phyloP scores from a whole-genome alignment of 2,113 vertebrate genomes.

The Cavia porcellus region DNA sequence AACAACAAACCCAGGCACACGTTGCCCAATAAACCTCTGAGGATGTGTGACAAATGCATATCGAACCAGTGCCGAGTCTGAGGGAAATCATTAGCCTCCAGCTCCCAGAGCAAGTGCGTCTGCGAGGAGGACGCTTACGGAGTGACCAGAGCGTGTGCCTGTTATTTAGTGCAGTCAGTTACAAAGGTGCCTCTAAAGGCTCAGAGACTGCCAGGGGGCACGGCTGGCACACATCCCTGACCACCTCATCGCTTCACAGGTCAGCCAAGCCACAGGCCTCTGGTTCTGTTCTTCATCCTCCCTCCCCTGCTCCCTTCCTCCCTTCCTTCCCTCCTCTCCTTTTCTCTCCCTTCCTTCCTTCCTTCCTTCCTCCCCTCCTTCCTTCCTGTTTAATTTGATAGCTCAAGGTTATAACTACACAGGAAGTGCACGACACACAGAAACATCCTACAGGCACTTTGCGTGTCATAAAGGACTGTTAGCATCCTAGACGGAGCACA shows the following conservation, averaged over 20 bases:
- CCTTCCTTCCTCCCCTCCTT: not conserved
- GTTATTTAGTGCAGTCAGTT: not conserved
- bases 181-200: not conserved
- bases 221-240: no score
- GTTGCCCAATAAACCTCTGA: conserved; percentile 25
- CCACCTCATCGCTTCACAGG: not conserved
- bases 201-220: not conserved
- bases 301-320: not conserved
- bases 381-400: not conserved
- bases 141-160: not conserved
- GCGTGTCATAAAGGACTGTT: not conserved
- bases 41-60: conserved; percentile 26
- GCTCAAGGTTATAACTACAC: not conserved
- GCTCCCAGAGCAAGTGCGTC: not conserved
- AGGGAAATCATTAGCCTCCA: conserved; percentile 38
- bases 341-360: not conserved
- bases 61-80: not conserved
- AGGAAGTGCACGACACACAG: not conserved
- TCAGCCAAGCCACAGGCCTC: not conserved
- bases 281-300: not conserved
- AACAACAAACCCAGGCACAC: not conserved
- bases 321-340: not conserved
- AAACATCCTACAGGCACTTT: not conserved
- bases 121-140: not conserved
- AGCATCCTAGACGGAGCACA: not conserved